A percentile compares a stretch with the other conserved stretches of the same genome.
Conservation (phyloP, 1,140 invertebrate genomes). For the Bombus ignitus region DNA sequence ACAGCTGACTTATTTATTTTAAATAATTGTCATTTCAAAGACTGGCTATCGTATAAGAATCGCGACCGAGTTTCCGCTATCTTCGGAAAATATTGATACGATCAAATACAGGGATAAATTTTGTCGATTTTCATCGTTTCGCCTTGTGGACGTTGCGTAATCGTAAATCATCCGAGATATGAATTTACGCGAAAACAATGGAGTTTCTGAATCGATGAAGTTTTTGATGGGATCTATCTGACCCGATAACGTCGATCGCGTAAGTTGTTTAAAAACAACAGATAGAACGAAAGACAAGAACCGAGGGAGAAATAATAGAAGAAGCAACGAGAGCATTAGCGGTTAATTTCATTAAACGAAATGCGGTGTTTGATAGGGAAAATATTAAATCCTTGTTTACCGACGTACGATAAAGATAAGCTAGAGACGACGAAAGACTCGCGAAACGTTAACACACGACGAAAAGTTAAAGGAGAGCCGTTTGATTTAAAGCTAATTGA, state of each 20-base stretch:
- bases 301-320: not conserved
- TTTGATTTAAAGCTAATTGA: not conserved
- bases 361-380: too few relatives aligned
- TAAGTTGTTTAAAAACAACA: not conserved
- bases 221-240: not conserved
- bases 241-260: not conserved
- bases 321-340: too few relatives aligned
- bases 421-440: too few relatives aligned
- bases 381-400: too few relatives aligned
- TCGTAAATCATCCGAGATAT: not conserved
- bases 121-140: not conserved
- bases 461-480: too few relatives aligned
- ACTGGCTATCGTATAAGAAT: not conserved
- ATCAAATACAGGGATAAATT: not conserved
- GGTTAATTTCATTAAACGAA: too few relatives aligned
- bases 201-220: not conserved
- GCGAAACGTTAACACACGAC: too few relatives aligned
- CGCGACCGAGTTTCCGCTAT: constrained; percentile 7
- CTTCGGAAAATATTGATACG: not conserved
- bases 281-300: not conserved
- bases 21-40: not conserved
- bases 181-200: not conserved
- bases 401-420: too few relatives aligned
- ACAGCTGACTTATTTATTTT: too few relatives aligned
- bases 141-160: not conserved